phyloP scores from a whole-genome alignment of 1,140 invertebrate species.

The Heliconius eleuchia region DNA sequence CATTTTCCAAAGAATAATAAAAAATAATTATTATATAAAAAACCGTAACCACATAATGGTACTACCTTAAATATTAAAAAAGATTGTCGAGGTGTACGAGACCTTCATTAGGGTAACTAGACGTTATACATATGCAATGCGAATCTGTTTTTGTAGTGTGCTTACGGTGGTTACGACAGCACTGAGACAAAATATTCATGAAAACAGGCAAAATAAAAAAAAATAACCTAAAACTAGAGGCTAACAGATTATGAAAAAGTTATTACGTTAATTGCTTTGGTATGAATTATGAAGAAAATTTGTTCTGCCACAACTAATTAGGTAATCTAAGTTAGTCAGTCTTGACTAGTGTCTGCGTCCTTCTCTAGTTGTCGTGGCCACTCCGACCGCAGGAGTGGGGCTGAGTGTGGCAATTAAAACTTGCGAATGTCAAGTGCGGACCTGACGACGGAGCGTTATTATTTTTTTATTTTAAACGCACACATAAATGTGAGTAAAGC shows the following conservation, averaged over 20 bases:
- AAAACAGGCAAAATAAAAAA: not conserved
- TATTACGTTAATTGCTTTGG: not conserved
- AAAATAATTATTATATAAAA: conserved; percentile 9
- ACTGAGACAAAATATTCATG: conserved; percentile 8
- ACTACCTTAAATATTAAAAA: conserved; percentile 11
- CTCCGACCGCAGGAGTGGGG: conserved; percentile 55
- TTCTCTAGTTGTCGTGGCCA: conserved; percentile 50
- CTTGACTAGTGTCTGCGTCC: conserved; percentile 26
- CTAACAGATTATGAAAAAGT: not conserved
- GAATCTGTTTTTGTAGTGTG: conserved; percentile 17
- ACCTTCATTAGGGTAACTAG: conserved; percentile 59
- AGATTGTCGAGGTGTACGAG: conserved; percentile 39
- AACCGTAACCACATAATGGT: not conserved
- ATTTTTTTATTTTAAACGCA: conserved; percentile 67
- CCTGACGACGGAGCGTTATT: conserved; percentile 57
- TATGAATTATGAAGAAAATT: conserved; percentile 11
- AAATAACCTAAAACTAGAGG: not conserved
- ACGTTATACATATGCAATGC: conserved; percentile 45
- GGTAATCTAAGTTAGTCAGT: conserved; percentile 14
- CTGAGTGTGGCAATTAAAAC: conserved; percentile 77
- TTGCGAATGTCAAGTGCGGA: conserved; percentile 75
- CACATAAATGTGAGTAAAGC: conserved; percentile 42
- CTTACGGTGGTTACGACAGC: conserved; percentile 19
- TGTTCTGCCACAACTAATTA: conserved; percentile 2
- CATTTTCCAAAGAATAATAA: not conserved